Conservation (phyloP, 2,888 invertebrate species). For the Actias luna region DNA sequence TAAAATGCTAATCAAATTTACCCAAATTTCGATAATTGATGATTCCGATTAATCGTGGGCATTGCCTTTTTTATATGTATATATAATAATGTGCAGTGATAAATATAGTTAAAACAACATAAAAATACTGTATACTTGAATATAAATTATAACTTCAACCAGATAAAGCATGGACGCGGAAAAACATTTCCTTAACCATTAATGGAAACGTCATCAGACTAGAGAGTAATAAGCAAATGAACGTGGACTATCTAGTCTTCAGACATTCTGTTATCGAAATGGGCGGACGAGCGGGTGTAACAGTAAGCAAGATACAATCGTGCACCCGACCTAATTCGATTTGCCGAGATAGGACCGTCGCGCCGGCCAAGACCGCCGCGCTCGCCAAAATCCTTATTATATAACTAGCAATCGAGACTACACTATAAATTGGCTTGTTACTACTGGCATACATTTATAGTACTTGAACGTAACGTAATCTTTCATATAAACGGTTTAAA, state of each 20-base stretch:
- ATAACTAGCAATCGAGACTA: conserved; percentile 19
- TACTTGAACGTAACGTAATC: conserved; percentile 19
- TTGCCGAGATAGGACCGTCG: conserved; percentile 45
- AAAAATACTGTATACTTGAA: conserved; percentile 40
- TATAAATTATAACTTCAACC: conserved; percentile 46
- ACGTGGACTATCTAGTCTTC: conserved; percentile 57
- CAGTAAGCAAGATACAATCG: conserved; percentile 64
- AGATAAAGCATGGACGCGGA: conserved; percentile 64
- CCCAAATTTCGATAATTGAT: too few species aligned
- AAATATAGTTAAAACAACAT: conserved; percentile 17
- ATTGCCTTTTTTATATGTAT: too few species aligned
- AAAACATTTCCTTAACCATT: conserved; percentile 59
- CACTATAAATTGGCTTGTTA: conserved; percentile 14
- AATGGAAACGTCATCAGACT: conserved; percentile 56
- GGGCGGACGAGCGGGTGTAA: conserved; percentile 49
- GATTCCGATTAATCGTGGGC: too few species aligned
- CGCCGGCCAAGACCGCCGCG: conserved; percentile 33
- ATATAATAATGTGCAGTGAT: too few species aligned
- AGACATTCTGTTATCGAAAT: conserved; percentile 59
- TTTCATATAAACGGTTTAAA: conserved; percentile 11
- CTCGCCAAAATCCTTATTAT: conserved; percentile 37
- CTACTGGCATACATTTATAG: conserved; percentile 21
- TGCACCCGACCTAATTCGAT: conserved; percentile 73
- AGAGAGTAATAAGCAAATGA: conserved; percentile 71
- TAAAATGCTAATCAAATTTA: too few species aligned